Base-by-base conservation (phyloP, 2,888 invertebrate species). In the Tuberolachnus salignus region DNA sequence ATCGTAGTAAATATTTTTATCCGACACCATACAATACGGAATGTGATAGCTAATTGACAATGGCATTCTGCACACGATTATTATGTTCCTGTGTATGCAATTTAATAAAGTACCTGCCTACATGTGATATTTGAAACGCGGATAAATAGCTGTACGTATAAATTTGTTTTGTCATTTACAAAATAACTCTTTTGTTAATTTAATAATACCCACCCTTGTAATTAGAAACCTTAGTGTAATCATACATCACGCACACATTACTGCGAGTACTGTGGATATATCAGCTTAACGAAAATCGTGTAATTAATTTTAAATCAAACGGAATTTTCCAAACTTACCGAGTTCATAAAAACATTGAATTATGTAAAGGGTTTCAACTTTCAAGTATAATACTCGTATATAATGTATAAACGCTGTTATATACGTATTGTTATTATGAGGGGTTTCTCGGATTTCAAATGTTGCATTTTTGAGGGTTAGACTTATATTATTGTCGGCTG, bases 211-310 rank as follows among this genome's bases (percentile, higher is more conserved):
- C 59, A n/a, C 23, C 46, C 0, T 19, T 46, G 59, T 49, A 71
- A 71, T 14, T 26, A 71, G 59, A 71, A 71, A 59, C 71, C 71
- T 59, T 49, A 49, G 23, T 59, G 46, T 71, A 71, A 71, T 71
- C 46, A 71, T 49, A 71, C 46, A 59, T 59, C 46, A 49, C 19
- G 59, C 19, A 59, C 53, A 53, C 59, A 70, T 57, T 55, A 53
- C 21, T 70, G 42, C 42, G 53, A 53, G 57, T 59, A 71, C 57
- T 23, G 13, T 11, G 3, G 23, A 72, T 72, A 59, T 49, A 26
- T 59, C 10, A 72, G 49, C 19, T 49, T 59, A 59, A 59, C 26
- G 46, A 23, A 19, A 19, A 53, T 9, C 21, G 11, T 11, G 13
- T 64, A 64, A 64, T 64, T 64, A 64, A 64, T 64, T 64, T 46